These are phyloP conservation scores for Metaphire vulgaris DNA, from an alignment of 1,140 invertebrate species.

Conservation along the genomic window DNA sequence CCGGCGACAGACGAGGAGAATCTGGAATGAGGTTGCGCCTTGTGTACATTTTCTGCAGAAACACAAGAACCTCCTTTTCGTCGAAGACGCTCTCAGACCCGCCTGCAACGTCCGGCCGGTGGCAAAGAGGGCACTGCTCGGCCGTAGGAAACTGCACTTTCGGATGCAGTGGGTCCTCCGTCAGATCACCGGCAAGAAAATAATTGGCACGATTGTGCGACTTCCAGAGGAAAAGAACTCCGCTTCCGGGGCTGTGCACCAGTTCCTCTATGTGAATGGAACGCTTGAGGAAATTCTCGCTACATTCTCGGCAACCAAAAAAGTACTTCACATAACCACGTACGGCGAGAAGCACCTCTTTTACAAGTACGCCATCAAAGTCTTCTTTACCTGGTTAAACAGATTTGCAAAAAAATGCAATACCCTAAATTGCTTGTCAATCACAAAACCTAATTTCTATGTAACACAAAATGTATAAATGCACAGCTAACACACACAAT, in stretches of 20 bases:
- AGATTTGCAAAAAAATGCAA: too few relatives aligned
- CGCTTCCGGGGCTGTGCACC: slow-evolving; percentile 64
- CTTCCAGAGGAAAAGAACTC: slow-evolving; percentile 87
- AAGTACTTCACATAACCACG: slow-evolving; percentile 83
- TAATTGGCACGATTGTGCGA: slow-evolving; percentile 83
- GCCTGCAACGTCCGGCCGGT: slow-evolving; percentile 34
- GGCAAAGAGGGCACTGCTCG: slow-evolving; percentile 65
- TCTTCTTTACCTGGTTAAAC: too few relatives aligned
- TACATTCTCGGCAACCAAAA: slow-evolving; percentile 87
- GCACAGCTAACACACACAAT: too few relatives aligned
- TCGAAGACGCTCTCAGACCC: neutral
- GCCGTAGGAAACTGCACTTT: slow-evolving; percentile 83
- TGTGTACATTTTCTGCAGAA: neutral
- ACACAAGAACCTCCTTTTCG: neutral
- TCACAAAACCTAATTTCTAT: too few relatives aligned
- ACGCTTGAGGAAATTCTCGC: slow-evolving; percentile 70
- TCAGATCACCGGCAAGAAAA: slow-evolving; percentile 71
- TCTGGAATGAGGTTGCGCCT: neutral
- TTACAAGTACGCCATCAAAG: too few relatives aligned
- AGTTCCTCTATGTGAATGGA: slow-evolving; percentile 61
- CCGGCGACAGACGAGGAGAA: neutral
- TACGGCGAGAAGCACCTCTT: slow-evolving; percentile 70
- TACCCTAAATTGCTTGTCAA: too few relatives aligned
- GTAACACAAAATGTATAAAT: too few relatives aligned
- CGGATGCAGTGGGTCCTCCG: slow-evolving; percentile 81